Base-by-base conservation (phyloP, 2,113 vertebrate species). In the Astur gentilis region DNA sequence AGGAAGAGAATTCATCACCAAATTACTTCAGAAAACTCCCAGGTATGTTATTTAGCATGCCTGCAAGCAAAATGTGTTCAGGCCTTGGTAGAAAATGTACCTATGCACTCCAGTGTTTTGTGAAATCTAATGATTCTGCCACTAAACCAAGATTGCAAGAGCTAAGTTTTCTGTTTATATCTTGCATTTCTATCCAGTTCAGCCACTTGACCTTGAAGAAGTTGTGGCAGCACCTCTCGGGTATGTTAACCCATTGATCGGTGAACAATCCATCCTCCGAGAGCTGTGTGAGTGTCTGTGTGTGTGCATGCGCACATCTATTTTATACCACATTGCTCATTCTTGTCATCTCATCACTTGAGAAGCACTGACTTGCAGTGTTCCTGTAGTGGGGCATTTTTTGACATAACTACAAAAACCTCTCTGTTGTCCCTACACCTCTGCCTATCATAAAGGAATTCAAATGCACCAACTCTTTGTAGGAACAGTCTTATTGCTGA, bases 251-350 rank as follows among this genome's bases (percentile, higher is more conserved):
- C 5, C 4, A 7, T 16, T 18, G 7, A 26, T 0, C 1, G 0
- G 7, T 34, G 34, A 66, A 34, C 17, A 61, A 34, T 31, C 34
- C 7, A 14, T 29, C 16, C 13, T 57, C 5, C 1, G 0, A 89
- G 42, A 36, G 18, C 6, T 66, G 3, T 3, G 2, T 19, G 5
- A 52, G 16, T 29, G 0, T 40, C 9, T 64, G 1, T 31, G 2
- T 44, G 7, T 9, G 9, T 34, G 27, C 13, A 21, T 29, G 69
- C 32, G 11, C 26, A 58, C 23, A 72, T 64, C 22, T 60, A 15
- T n/a, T 92, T 64, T 54, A 66, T 58, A 34, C 50, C 36, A 65
- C 23, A 13, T 71, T 45, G 34, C 7, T 71, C 22, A 16, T 66
- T 82, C 20, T 45, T 61, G 25, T 7, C 2, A 49, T 26, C 22